phyloP scores from a whole-genome alignment of 2,888 invertebrate species.

The Aphrophora alni region DNA sequence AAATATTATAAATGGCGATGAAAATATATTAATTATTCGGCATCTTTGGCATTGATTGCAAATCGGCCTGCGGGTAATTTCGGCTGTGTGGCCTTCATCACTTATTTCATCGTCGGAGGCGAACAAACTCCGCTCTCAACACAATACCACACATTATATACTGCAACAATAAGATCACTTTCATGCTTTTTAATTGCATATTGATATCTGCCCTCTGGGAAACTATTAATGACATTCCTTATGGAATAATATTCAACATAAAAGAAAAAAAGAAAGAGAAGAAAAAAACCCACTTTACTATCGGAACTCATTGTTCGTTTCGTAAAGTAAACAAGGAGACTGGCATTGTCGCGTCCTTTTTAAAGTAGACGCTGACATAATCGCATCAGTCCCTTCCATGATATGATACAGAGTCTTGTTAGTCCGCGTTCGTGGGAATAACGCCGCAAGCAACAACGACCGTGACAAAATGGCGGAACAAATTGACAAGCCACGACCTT shows the following conservation, averaged over 20 bases:
- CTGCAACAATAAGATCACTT: background rate
- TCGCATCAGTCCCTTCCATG: background rate
- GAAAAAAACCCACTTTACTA: background rate
- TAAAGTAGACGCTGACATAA: background rate
- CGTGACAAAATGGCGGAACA: constrained; percentile 9
- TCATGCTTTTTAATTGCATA: constrained; percentile 9
- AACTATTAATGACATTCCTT: background rate
- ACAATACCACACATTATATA: background rate
- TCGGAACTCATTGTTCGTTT: background rate
- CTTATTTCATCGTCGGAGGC: background rate
- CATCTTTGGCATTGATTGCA: background rate
- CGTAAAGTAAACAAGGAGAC: background rate
- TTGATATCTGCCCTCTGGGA: constrained; percentile 9
- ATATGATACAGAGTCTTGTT: background rate
- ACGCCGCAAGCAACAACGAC: background rate
- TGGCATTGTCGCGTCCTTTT: background rate
- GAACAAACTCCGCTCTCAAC: background rate
- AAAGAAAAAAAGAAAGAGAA: background rate
- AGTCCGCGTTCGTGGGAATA: background rate
- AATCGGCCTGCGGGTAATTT: background rate
- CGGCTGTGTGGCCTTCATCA: constrained; percentile 6
- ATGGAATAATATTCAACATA: background rate
- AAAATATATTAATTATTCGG: background rate
- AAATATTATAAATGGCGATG: too few relatives aligned
- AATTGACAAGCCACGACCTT: constrained; percentile 9